Conservation (phyloP, 2,888 invertebrate species). For the Meandrusa payeni region DNA sequence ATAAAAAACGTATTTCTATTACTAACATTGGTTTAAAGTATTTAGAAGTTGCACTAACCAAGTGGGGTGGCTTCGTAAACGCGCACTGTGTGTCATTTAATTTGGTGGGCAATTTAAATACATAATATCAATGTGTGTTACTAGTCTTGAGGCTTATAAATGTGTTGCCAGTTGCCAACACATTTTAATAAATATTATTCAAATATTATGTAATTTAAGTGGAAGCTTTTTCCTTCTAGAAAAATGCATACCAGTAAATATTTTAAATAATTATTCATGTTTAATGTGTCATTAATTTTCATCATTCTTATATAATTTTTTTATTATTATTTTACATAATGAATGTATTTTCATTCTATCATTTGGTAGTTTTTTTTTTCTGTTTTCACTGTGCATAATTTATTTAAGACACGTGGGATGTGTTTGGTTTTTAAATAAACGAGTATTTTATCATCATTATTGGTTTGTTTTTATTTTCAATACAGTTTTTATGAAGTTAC, state of each 20-base stretch:
- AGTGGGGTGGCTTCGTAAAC: conserved; percentile 35
- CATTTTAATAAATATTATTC: conserved; percentile 11
- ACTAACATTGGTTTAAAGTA: conserved; percentile 24
- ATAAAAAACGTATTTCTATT: conserved; percentile 14
- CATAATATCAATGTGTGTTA: conserved; percentile 23
- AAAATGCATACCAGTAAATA: conserved; percentile 14
- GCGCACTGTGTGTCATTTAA: conserved; percentile 29
- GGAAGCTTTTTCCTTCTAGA: conserved; percentile 6
- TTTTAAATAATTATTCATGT: conserved; percentile 14
- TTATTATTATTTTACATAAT: conserved; percentile 2
- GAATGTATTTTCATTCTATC: conserved; percentile 11
- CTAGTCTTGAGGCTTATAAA: conserved; percentile 28
- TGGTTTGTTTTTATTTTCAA: conserved; percentile 70
- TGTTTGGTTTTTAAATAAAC: conserved; percentile 68
- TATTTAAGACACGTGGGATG: conserved; percentile 37
- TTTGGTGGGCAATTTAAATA: conserved; percentile 15
- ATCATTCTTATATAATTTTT: conserved; percentile 29
- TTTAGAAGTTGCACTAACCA: conserved; percentile 33
- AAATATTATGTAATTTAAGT: conserved; percentile 20
- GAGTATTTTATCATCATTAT: conserved; percentile 68
- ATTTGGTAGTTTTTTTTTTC: conserved; percentile 46
- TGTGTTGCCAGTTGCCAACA: conserved; percentile 18
- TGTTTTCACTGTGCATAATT: conserved; percentile 40
- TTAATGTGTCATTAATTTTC: conserved; percentile 14
- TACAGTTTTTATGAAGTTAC: conserved; percentile 27